phyloP scores from a whole-genome alignment of 2,797 vertebrate species.

The Denticeps clupeoides region DNA sequence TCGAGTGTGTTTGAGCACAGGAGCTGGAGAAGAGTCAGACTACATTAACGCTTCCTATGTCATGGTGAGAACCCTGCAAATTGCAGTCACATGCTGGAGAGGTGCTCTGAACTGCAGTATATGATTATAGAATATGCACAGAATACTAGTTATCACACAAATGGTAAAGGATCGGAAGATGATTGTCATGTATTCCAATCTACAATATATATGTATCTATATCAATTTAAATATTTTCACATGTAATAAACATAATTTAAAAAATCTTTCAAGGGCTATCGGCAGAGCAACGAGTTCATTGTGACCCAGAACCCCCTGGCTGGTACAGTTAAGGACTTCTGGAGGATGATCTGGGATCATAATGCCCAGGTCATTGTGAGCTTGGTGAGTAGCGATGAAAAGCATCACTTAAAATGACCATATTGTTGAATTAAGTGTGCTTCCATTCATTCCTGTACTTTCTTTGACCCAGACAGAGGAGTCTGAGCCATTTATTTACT shows the following conservation, averaged over 20 bases:
- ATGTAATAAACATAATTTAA: too few species aligned
- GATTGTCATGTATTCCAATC: too few species aligned
- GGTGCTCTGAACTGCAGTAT: too few species aligned
- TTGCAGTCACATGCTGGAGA: too few species aligned
- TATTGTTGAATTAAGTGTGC: too few species aligned
- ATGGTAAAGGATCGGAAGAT: too few species aligned
- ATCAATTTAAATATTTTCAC: too few species aligned
- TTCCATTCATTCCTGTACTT: neutral
- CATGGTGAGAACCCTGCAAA: slow-evolving; percentile 62
- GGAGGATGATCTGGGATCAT: slow-evolving; percentile 97
- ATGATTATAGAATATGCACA: too few species aligned
- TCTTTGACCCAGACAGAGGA: slow-evolving; percentile 56
- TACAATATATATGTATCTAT: too few species aligned
- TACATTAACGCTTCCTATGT: slow-evolving; percentile 95
- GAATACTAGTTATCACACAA: too few species aligned
- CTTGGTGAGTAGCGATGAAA: slow-evolving; percentile 49
- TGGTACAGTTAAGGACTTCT: slow-evolving; percentile 84
- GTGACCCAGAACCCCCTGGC: slow-evolving; percentile 87
- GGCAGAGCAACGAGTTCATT: slow-evolving; percentile 80
- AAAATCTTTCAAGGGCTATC: slow-evolving; percentile 70
- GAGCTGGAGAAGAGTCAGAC: slow-evolving; percentile 73
- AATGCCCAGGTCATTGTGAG: slow-evolving; percentile 76
- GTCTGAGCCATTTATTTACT: slow-evolving; percentile 60
- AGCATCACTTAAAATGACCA: neutral
- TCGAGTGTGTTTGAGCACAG: slow-evolving; percentile 72